Conservation (phyloP, 2,888 invertebrate genomes). For the Drosophila siamana region DNA sequence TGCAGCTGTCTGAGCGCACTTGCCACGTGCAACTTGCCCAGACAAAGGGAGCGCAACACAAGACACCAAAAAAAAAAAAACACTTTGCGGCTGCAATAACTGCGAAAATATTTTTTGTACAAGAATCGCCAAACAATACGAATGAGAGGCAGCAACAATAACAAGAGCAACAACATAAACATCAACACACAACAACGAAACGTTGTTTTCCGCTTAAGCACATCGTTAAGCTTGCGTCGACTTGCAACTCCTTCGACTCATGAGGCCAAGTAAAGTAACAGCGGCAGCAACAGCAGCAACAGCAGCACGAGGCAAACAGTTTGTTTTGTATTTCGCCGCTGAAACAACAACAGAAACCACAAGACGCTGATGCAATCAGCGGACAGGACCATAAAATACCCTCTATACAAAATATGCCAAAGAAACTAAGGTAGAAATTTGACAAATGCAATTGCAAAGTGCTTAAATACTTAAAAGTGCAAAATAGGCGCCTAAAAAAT, state of each 20-base stretch:
- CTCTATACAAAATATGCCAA: neutral
- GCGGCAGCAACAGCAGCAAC: neutral
- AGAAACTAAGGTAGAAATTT: too few relatives aligned
- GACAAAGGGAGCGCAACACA: constrained; percentile 12
- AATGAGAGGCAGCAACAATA: neutral
- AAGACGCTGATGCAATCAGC: neutral
- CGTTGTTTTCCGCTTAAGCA: constrained; percentile 78
- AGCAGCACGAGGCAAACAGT: constrained; percentile 22
- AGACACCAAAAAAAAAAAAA: constrained; percentile 3
- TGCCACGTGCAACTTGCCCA: constrained; percentile 2
- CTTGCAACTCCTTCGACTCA: constrained; percentile 22
- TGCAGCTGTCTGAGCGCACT: neutral
- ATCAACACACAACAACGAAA: constrained; percentile 52
- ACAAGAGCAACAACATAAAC: constrained; percentile 26
- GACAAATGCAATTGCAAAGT: too few relatives aligned
- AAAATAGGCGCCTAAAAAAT: too few relatives aligned
- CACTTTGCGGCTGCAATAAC: constrained; percentile 42
- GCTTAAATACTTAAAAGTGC: too few relatives aligned
- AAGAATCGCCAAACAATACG: constrained; percentile 50
- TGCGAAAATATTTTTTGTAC: constrained; percentile 44
- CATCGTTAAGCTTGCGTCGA: constrained; percentile 67
- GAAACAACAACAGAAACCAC: constrained; percentile 13
- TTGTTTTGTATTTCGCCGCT: constrained; percentile 20
- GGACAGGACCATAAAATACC: neutral
- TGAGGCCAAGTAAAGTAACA: constrained; percentile 26